Conservation (phyloP, 2,888 invertebrate species). For the Nemotelus pantherinus region DNA sequence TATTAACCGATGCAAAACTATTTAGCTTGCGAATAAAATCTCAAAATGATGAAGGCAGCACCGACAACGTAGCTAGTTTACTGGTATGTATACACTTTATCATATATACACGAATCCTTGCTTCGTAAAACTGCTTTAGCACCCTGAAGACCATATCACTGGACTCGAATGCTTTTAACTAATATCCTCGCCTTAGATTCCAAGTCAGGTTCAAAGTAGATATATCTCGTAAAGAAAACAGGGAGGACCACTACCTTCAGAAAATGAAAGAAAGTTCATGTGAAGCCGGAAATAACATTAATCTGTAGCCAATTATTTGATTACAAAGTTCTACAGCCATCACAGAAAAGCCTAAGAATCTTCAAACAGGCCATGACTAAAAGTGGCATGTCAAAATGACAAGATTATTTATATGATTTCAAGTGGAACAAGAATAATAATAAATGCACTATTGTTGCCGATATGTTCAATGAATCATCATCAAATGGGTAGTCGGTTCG, state of each 20-base stretch:
- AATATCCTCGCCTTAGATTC: conserved; percentile 2
- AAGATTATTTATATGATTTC: conserved; percentile 36
- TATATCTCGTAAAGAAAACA: neutral
- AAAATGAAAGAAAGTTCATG: conserved; percentile 11
- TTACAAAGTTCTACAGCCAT: conserved; percentile 34
- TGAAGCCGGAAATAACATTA: conserved; percentile 50
- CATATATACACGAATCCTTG: neutral
- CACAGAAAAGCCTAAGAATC: neutral
- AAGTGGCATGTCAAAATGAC: conserved; percentile 37
- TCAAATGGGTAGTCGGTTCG: neutral
- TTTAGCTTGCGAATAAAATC: no score
- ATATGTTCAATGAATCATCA: conserved; percentile 28
- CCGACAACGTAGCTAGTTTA: no score
- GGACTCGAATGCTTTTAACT: conserved; percentile 22
- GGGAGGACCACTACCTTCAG: neutral
- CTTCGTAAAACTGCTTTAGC: neutral
- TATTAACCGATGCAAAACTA: no score
- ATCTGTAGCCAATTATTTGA: conserved; percentile 51
- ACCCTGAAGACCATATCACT: neutral
- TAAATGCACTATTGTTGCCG: conserved; percentile 24
- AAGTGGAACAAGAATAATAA: conserved; percentile 13
- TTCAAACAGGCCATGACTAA: neutral
- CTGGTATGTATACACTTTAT: no score
- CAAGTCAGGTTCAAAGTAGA: neutral
- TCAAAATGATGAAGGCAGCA: no score